Percentiles rank a stretch among this genome's conserved stretches.
These are phyloP conservation scores for Tetragnatha montana DNA, from an alignment of 2,888 invertebrate genomes.

Conservation along the genomic window DNA sequence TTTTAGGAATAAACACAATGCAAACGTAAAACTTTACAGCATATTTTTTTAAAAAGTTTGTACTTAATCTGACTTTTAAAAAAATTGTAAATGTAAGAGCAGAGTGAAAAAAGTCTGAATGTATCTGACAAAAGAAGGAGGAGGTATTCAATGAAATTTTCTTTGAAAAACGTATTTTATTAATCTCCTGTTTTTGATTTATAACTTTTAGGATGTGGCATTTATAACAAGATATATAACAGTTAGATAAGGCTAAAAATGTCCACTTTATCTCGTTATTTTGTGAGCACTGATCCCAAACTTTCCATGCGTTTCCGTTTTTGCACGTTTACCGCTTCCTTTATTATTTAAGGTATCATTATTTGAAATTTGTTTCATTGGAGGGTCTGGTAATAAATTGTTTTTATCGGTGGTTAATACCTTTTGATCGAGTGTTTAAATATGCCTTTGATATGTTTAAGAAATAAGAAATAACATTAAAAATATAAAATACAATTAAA, in stretches of 20 bases:
- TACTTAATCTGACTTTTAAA: no score
- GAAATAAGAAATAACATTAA: no score
- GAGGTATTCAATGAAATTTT: no score
- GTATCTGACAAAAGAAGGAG: no score
- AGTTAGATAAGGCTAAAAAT: background rate
- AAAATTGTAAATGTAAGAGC: no score
- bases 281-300: constrained; percentile 21
- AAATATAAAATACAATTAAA: no score
- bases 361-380: background rate
- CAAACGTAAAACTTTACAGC: no score
- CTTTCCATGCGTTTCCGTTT: constrained; percentile 6
- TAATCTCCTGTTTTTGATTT: background rate
- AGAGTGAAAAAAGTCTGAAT: no score
- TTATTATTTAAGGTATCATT: constrained; percentile 11
- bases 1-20: no score
- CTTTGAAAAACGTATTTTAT: background rate
- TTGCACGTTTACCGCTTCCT: constrained; percentile 2
- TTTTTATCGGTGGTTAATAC: background rate
- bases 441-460: no score
- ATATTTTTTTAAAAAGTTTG: no score
- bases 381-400: constrained; percentile 9
- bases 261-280: background rate
- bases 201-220: background rate
- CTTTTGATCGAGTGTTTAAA: no score
- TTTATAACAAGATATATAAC: background rate